Conservation (phyloP, 2,888 invertebrate genomes). For the Lithophane socia region DNA sequence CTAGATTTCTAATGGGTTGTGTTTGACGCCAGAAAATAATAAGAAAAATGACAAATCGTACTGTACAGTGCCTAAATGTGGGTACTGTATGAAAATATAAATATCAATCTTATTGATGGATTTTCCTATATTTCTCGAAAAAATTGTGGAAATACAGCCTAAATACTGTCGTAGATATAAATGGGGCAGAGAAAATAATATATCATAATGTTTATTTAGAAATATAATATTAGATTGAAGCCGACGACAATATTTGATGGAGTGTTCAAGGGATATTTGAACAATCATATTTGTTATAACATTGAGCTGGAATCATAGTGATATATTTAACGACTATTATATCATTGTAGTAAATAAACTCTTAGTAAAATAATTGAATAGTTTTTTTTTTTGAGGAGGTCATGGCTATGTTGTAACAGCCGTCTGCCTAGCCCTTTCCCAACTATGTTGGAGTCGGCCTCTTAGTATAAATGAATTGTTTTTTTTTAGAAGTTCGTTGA, state of each 20-base stretch:
- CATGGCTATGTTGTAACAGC: too few species aligned
- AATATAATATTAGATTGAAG: constrained; percentile 33
- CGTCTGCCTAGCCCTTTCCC: too few species aligned
- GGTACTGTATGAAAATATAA: constrained; percentile 4
- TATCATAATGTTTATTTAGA: constrained; percentile 31
- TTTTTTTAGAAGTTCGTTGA: too few species aligned
- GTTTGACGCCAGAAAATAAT: not conserved
- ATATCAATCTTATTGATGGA: constrained; percentile 29
- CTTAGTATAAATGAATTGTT: too few species aligned
- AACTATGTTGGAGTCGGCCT: too few species aligned
- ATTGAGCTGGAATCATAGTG: not conserved
- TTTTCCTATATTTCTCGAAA: not conserved
- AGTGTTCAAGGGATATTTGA: constrained; percentile 3
- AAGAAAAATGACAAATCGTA: not conserved
- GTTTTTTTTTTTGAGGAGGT: too few species aligned
- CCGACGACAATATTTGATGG: constrained; percentile 41
- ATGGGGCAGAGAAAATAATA: constrained; percentile 12
- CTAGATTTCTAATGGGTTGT: not conserved
- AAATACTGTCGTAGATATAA: constrained; percentile 25
- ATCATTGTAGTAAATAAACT: too few species aligned
- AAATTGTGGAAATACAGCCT: not conserved
- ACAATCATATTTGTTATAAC: constrained; percentile 36
- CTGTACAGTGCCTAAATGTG: not conserved
- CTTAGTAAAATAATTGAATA: too few species aligned
- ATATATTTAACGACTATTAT: not conserved